phyloP scores from a whole-genome alignment of 2,888 invertebrate genomes.

The Scaptodrosophila latifasciaeformis region DNA sequence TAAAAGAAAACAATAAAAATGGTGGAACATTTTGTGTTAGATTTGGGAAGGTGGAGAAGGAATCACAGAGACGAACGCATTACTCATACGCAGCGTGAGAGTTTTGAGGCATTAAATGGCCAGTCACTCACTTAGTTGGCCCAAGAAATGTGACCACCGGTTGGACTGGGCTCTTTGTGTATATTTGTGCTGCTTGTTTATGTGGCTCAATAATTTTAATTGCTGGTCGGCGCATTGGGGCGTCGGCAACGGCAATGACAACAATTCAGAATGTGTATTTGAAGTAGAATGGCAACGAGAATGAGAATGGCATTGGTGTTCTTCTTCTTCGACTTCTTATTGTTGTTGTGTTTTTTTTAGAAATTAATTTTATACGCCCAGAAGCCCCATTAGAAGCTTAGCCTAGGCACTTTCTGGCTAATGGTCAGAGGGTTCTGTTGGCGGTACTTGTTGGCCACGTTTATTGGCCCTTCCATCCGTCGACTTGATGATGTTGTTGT shows the following conservation, averaged over 20 bases:
- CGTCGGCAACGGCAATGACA: background rate
- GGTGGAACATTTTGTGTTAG: too few relatives aligned
- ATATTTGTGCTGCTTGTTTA: too few relatives aligned
- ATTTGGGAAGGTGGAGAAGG: background rate
- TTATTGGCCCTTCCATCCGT: background rate
- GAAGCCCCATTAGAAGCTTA: background rate
- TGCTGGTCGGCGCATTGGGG: conserved; percentile 33
- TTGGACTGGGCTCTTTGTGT: background rate
- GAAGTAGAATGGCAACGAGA: too few relatives aligned
- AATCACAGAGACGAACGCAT: conserved; percentile 31
- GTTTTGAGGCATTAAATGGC: conserved; percentile 30
- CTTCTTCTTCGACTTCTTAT: too few relatives aligned
- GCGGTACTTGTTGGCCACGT: too few relatives aligned
- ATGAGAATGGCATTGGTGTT: too few relatives aligned
- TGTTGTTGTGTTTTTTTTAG: conserved; percentile 7
- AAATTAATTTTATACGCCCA: conserved; percentile 51
- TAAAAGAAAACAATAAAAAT: conserved; percentile 49
- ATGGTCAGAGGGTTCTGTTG: too few relatives aligned
- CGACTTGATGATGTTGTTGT: too few relatives aligned
- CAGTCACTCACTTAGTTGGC: too few relatives aligned
- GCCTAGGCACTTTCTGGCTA: conserved; percentile 5
- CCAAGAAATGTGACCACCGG: too few relatives aligned
- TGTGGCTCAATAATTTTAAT: conserved; percentile 57
- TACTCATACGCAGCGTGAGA: conserved; percentile 62
- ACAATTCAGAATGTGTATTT: too few relatives aligned